Conservation (phyloP, 2,113 vertebrate genomes). For the Chiloscyllium plagiosum region DNA sequence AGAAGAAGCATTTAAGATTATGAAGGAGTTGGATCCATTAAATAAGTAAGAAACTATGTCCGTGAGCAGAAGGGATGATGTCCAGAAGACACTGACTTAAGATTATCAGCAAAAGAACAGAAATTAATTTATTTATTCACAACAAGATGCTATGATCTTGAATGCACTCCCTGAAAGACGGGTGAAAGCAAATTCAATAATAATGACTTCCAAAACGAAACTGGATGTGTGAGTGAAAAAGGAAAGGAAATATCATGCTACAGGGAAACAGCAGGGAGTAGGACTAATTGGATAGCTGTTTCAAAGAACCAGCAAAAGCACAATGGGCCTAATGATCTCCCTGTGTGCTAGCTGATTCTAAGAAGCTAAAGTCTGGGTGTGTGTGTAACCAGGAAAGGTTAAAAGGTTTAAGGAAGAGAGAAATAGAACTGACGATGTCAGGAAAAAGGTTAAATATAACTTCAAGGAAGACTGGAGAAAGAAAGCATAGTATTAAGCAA, state of each 20-base stretch:
- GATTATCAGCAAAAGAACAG: not conserved
- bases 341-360: not conserved
- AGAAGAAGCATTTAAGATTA: not conserved
- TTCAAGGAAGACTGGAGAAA: not conserved
- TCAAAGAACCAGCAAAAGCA: not conserved
- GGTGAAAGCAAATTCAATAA: not conserved
- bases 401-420: not conserved
- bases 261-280: not conserved
- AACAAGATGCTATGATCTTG: not conserved
- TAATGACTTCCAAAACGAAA: not conserved
- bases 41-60: not conserved
- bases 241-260: not conserved
- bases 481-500: not conserved
- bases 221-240: not conserved
- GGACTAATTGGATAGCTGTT: conserved; percentile 6
- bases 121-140: not conserved
- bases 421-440: not conserved
- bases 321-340: not conserved
- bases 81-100: not conserved
- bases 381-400: not conserved
- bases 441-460: not conserved
- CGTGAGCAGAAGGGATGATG: too few species aligned
- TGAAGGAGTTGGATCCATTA: not conserved
- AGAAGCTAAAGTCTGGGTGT: not conserved
- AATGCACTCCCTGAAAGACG: not conserved